Evolutionary conservation across 1,140 invertebrate genomes (phyloP).

Genomic region (Drosophila burlai): DNA sequence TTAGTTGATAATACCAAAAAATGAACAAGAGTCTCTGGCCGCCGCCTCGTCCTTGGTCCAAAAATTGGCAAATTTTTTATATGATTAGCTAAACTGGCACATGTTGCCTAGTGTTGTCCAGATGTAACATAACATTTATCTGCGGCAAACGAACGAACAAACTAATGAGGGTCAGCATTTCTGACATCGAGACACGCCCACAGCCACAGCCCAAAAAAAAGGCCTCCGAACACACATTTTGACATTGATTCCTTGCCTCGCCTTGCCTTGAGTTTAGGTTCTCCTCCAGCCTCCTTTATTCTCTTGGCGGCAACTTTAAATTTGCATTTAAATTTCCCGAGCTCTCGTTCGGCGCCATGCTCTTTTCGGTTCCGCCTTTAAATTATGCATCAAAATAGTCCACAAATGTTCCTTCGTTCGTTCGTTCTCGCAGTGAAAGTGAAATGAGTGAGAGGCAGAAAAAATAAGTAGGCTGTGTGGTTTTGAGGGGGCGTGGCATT

Average conservation of each 20-base stretch:
- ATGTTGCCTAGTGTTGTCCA: constrained; percentile 52
- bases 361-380: constrained; percentile 41
- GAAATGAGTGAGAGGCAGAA: constrained; percentile 38
- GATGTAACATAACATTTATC: constrained; percentile 67
- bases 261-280: constrained; percentile 37
- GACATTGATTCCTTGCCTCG: constrained; percentile 21
- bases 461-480: constrained; percentile 14
- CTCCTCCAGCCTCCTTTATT: constrained; percentile 9
- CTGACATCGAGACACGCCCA: constrained; percentile 52
- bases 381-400: constrained; percentile 72
- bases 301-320: constrained; percentile 47
- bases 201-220: constrained; percentile 16
- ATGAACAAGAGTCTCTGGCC: constrained; percentile 41
- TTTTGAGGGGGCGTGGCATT: constrained; percentile 42
- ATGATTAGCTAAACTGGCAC: constrained; percentile 72
- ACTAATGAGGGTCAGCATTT: constrained; percentile 70
- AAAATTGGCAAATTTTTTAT: constrained; percentile 49
- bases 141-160: constrained; percentile 43
- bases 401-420: constrained; percentile 34
- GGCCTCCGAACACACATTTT: constrained; percentile 2
- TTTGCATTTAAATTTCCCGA: constrained; percentile 61
- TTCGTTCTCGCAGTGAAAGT: constrained; percentile 58
- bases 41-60: constrained; percentile 15
- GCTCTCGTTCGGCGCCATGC: constrained; percentile 6
- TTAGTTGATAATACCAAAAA: constrained; percentile 61